Evolutionary conservation across 2,888 invertebrate species (phyloP).

Genomic region (Diploptera punctata): DNA sequence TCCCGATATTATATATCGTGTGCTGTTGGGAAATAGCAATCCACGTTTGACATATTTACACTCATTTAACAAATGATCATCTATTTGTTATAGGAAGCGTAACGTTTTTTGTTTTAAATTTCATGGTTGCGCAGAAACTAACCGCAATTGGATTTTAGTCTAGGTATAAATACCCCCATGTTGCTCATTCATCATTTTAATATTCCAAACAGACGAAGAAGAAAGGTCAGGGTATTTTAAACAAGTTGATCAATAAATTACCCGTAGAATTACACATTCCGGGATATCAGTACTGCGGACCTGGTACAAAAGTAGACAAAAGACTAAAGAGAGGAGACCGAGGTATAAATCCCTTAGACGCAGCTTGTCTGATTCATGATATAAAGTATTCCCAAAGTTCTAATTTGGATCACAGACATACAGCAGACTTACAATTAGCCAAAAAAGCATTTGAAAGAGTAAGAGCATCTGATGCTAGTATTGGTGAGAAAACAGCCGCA

Average conservation of each 20-base stretch:
- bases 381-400: too few relatives aligned
- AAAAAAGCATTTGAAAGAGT: background rate
- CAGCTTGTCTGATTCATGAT: background rate
- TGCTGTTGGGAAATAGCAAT: background rate
- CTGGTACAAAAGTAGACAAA: too few relatives aligned
- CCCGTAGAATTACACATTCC: too few relatives aligned
- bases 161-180: background rate
- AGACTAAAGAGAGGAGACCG: too few relatives aligned
- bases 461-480: background rate
- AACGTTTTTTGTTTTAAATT: background rate
- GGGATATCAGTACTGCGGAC: too few relatives aligned
- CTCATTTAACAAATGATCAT: background rate
- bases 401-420: background rate
- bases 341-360: background rate
- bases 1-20: background rate
- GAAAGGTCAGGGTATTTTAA: slow-evolving; percentile 31
- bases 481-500: too few relatives aligned
- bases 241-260: too few relatives aligned
- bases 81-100: background rate
- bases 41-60: background rate
- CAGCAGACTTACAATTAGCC: background rate
- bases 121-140: too few relatives aligned
- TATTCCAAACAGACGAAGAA: background rate
- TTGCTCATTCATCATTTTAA: too few relatives aligned
- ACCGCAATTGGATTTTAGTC: too few relatives aligned